phyloP scores from a whole-genome alignment of 2,888 invertebrate species.

The Calameuta pallipes region DNA sequence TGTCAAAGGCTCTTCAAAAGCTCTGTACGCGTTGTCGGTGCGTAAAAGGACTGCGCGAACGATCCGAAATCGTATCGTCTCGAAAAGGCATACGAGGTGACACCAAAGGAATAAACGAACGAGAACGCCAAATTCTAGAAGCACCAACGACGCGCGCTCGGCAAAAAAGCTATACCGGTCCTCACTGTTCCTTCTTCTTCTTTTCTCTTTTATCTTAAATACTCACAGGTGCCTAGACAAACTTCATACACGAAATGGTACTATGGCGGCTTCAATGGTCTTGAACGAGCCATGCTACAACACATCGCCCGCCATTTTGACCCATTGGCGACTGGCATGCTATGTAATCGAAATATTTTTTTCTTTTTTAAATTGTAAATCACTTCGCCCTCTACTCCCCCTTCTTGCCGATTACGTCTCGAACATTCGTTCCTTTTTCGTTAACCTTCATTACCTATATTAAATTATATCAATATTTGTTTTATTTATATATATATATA shows the following conservation, averaged over 20 bases:
- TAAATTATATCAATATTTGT: slow-evolving; percentile 63
- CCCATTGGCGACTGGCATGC: slow-evolving; percentile 10
- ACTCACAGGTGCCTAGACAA: slow-evolving; percentile 18
- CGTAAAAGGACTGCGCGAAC: background rate
- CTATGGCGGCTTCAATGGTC: slow-evolving; percentile 27
- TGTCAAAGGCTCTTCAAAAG: background rate
- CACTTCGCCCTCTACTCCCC: slow-evolving; percentile 8
- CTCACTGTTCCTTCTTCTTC: background rate
- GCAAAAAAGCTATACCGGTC: slow-evolving; percentile 21
- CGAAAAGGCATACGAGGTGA: background rate
- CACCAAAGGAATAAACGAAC: background rate
- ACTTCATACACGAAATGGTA: slow-evolving; percentile 26
- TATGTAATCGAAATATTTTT: background rate
- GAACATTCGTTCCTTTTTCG: slow-evolving; percentile 13
- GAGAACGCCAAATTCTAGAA: slow-evolving; percentile 13
- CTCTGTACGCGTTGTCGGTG: background rate
- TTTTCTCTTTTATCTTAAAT: slow-evolving; percentile 8
- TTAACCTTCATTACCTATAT: slow-evolving; percentile 50
- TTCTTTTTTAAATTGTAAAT: slow-evolving; percentile 2
- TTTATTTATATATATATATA: slow-evolving; percentile 29
- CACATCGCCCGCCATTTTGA: slow-evolving; percentile 45
- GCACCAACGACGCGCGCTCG: slow-evolving; percentile 34
- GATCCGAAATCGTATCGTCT: background rate
- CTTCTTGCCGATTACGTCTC: slow-evolving; percentile 20
- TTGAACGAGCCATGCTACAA: slow-evolving; percentile 50